These are phyloP conservation scores for Solenodon paradoxus DNA, from an alignment of 2,113 vertebrate species.

Conservation along the genomic window DNA sequence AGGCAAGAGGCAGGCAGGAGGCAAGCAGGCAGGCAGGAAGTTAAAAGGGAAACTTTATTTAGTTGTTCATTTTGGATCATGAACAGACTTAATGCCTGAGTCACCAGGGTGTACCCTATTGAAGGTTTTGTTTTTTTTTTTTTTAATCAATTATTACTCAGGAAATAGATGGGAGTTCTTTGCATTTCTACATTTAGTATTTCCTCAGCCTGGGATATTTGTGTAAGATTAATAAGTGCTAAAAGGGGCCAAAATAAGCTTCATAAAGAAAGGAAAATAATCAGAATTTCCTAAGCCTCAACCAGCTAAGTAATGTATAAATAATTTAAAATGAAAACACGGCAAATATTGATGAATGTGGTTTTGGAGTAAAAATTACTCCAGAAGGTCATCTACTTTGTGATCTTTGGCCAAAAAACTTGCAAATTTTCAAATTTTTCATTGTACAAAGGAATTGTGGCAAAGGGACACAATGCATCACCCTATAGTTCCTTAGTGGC, in stretches of 20 bases:
- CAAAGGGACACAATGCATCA: neutral
- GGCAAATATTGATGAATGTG: neutral
- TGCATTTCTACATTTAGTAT: neutral
- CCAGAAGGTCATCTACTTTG: no score
- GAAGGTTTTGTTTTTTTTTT: no score
- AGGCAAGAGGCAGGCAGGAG: no score
- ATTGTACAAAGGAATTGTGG: neutral
- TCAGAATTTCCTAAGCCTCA: neutral
- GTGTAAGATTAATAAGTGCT: neutral
- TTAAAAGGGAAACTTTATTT: no score
- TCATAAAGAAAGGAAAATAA: neutral
- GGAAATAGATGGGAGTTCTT: neutral
- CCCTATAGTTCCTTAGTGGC: fast-evolving
- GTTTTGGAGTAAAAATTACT: neutral
- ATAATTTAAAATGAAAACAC: neutral
- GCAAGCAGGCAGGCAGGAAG: no score
- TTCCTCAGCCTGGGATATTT: neutral
- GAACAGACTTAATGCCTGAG: no score
- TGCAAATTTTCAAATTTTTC: neutral
- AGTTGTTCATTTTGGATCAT: no score
- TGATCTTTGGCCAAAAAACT: neutral
- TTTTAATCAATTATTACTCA: neutral
- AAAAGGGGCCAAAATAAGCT: neutral
- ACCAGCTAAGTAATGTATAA: neutral
- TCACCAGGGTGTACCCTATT: no score